Evolutionary conservation across 2,113 vertebrate genomes (phyloP).

Genomic region (Nibea albiflora): DNA sequence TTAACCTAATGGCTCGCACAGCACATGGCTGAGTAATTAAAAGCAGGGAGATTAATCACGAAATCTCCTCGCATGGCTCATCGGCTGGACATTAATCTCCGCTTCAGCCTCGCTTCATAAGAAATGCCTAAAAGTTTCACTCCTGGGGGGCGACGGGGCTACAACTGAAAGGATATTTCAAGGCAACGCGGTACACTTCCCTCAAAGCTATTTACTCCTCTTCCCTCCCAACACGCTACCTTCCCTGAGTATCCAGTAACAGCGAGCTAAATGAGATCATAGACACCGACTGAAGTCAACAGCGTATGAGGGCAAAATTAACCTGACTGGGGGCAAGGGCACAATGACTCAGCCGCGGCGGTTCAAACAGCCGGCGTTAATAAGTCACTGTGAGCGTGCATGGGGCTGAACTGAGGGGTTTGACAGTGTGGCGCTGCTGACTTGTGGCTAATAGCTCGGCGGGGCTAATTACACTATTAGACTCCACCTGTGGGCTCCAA

Average conservation of each 20-base stretch:
- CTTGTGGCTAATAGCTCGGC: constrained; percentile 60
- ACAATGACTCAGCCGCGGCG: constrained; percentile 58
- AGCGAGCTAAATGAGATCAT: constrained; percentile 60
- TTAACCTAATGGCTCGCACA: constrained; percentile 50
- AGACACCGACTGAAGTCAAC: constrained; percentile 62
- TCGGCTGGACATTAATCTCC: constrained; percentile 31
- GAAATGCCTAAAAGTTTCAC: neutral
- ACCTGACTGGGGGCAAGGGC: constrained; percentile 67
- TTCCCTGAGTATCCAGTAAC: constrained; percentile 41
- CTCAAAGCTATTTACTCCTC: constrained; percentile 43
- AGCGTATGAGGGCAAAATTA: constrained; percentile 53
- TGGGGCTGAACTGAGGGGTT: constrained; percentile 45
- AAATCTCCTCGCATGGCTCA: constrained; percentile 22
- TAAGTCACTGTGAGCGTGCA: constrained; percentile 57
- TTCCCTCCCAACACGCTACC: constrained; percentile 14
- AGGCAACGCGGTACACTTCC: constrained; percentile 24
- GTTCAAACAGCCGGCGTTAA: constrained; percentile 52
- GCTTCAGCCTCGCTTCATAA: neutral
- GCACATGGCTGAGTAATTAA: constrained; percentile 58
- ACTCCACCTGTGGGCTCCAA: constrained; percentile 43
- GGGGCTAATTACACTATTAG: constrained; percentile 61
- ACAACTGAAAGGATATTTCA: constrained; percentile 32
- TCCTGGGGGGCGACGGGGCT: neutral
- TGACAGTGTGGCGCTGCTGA: constrained; percentile 51
- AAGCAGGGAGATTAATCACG: constrained; percentile 52